These are phyloP conservation scores for Cheirogaleus medius DNA, from an alignment of 2,113 vertebrate genomes.

Conservation along the genomic window DNA sequence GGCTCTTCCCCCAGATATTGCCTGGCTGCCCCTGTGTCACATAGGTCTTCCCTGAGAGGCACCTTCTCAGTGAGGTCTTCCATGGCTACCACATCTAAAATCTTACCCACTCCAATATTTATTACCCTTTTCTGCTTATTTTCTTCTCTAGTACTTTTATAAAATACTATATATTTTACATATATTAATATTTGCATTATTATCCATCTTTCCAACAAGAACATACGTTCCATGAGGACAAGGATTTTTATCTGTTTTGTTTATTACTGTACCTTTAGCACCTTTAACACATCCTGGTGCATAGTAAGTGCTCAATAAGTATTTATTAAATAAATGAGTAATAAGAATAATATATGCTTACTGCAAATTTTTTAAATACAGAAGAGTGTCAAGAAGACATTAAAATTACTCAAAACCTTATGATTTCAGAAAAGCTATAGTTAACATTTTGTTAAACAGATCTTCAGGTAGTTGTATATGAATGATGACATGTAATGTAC, in stretches of 20 bases:
- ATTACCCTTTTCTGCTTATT: neutral
- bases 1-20: neutral
- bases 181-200: neutral
- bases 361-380: neutral
- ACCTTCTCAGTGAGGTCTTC: neutral
- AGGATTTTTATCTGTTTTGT: neutral
- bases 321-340: neutral
- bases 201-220: neutral
- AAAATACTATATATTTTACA: neutral
- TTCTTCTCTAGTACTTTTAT: neutral
- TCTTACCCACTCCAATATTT: neutral
- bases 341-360: neutral
- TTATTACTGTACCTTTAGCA: neutral
- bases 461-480: neutral
- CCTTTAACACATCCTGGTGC: neutral
- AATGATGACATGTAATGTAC: neutral
- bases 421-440: neutral
- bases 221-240: neutral
- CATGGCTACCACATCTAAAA: neutral
- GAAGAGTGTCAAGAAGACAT: neutral
- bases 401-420: neutral
- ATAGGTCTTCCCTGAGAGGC: neutral
- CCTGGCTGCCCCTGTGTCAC: neutral
- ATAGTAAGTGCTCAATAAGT: neutral
- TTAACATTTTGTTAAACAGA: constrained; percentile 3